phyloP scores from a whole-genome alignment of 2,113 vertebrate species.

The Gallinago jamesoni region DNA sequence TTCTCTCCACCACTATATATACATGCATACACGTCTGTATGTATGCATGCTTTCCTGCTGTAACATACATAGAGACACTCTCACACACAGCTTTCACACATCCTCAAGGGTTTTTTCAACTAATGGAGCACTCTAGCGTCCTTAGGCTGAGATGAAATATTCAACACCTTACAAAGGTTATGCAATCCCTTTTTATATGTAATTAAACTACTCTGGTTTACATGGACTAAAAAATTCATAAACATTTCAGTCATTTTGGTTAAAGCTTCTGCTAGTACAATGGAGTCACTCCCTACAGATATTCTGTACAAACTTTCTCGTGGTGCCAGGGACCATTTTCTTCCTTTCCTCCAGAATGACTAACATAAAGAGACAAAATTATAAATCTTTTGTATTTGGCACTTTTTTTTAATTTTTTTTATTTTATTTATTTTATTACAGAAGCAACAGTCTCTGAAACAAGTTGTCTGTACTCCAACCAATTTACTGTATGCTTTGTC shows the following conservation, averaged over 20 bases:
- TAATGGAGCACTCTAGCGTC: constrained; percentile 43
- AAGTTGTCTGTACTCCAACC: neutral
- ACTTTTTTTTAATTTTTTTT: too few relatives aligned
- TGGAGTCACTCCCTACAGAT: neutral
- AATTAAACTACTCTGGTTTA: constrained; percentile 45
- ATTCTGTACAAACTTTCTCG: neutral
- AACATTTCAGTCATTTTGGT: neutral
- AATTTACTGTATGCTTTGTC: neutral
- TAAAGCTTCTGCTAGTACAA: constrained; percentile 25
- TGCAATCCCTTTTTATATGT: constrained; percentile 21
- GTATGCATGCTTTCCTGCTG: neutral
- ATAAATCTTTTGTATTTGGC: neutral
- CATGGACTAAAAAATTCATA: constrained; percentile 60
- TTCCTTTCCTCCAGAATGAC: neutral
- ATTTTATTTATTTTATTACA: neutral
- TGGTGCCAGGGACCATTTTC: neutral
- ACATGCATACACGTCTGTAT: neutral
- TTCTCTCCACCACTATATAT: neutral
- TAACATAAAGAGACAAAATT: neutral
- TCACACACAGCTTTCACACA: neutral
- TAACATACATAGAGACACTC: neutral
- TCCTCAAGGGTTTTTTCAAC: constrained; percentile 44
- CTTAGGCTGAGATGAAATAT: constrained; percentile 61
- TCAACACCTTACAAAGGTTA: constrained; percentile 45
- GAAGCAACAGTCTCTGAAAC: neutral